Evolutionary conservation across 2,797 vertebrate species (phyloP).

Genomic region (Mus minutoides): DNA sequence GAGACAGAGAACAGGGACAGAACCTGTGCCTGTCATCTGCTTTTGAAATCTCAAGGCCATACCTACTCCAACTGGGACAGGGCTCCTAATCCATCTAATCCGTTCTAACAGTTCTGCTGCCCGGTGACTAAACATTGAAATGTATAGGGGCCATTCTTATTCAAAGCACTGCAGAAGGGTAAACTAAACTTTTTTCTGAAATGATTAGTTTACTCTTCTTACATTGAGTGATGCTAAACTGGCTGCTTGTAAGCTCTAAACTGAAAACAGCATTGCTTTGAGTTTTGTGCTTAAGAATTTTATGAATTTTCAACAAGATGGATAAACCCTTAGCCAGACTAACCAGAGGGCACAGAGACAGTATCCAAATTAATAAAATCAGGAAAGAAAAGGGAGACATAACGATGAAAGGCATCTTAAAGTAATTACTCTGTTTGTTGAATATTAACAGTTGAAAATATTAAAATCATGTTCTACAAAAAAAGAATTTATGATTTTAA

Average conservation of each 20-base stretch:
- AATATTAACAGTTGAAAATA: too few species aligned
- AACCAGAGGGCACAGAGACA: too few species aligned
- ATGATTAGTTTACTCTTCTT: slow-evolving; percentile 30
- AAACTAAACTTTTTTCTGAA: slow-evolving; percentile 52
- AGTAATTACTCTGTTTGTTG: too few species aligned
- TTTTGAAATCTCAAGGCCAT: background rate
- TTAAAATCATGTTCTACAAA: too few species aligned
- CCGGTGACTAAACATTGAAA: background rate
- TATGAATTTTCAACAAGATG: background rate
- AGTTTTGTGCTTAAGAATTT: slow-evolving; percentile 47
- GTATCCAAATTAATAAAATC: too few species aligned
- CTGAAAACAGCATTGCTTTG: slow-evolving; percentile 39
- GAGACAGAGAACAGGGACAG: background rate
- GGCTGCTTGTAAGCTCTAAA: slow-evolving; percentile 43
- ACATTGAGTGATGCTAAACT: background rate
- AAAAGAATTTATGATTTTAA: slow-evolving; percentile 16
- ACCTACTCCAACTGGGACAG: background rate
- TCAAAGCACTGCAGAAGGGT: background rate
- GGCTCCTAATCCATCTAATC: background rate
- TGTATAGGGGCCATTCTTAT: background rate
- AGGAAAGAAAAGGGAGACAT: too few species aligned
- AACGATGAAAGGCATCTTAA: too few species aligned
- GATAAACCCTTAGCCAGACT: too few species aligned
- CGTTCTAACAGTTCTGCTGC: background rate
- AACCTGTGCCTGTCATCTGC: background rate